Evolutionary conservation across 2,113 vertebrate genomes (phyloP), one percentile per base, ranked within the genome.

Genomic region (Lasiurus cinereus): DNA sequence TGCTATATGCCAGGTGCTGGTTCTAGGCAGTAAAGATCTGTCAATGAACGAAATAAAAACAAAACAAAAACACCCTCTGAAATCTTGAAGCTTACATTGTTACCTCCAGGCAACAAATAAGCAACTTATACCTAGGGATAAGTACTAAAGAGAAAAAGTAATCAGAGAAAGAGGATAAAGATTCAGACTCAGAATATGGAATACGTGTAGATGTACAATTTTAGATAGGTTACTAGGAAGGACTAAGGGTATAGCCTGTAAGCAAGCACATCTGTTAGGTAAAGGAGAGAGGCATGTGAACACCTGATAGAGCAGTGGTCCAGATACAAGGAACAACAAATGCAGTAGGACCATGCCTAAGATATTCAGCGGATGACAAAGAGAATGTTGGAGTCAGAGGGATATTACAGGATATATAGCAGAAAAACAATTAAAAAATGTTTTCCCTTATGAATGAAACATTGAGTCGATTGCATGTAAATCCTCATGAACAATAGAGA

Each of bases 391-490:
- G 18, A 82, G 1, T 62, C 27, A 76, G 12, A 56, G 14, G 22
- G 2, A 21, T 74, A 59, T 39, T 36, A 27, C 5, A 13, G 3
- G 50, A 83, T 72, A 69, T 6, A 73, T 0, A 59, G 43, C 48
- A 93, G 56, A 74, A 76, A 69, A 72, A 74, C 19, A 64, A 64
- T 84, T 54, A 72, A n/a, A 56, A 6, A 70, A 31, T n/a, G 24
- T 6, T 33, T 12, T 21, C 5, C 16, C 24, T 2, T n/a, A 14
- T 72, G 31, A 82, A 82, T 8, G 39, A 2, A 88, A 91, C 2
- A 74, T 50, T 76, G 9, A 27, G 2, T 78, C 43, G 27, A 69
- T 77, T 64, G 22, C 4, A 80, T 19, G 1, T 59, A 24, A 84
- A 88, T 64, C 24, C 18, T 77, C 22, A 66, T 24, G 54, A 84